Evolutionary conservation across 2,797 vertebrate genomes (phyloP), one percentile per base, ranked within the genome.

Genomic region (Epinephelus coioides): DNA sequence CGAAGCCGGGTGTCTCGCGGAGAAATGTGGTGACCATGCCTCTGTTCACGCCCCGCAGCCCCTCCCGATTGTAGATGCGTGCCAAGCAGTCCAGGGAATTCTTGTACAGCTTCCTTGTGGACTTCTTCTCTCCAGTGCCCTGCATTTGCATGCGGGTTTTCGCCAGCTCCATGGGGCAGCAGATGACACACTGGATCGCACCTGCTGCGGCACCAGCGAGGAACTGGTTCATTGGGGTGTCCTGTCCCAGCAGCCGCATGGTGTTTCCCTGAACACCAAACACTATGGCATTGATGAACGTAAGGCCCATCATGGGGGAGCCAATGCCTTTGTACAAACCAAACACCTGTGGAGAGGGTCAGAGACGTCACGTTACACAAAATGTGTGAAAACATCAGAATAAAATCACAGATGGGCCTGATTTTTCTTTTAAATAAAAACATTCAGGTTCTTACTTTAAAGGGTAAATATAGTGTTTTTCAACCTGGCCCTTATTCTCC

Each of bases 91-190:
- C 97, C 92, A 99, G 90, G 2, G 98, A 98, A 84, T 97, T 99
- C 87, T 97, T 97, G 94, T 99, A 99, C 85, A 96, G 75, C 92
- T 96, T 98, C 0, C 81, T 94, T 5, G 95, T 94, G 0, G 95
- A 93, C 85, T 96, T 95, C 84, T 94, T 97, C 91, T 97, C 95
- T 0, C 98, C 98, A 0, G 96, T 97, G n/a, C 96, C 98, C 89
- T 99, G 98, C 92, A 99, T 95, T 87, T 99, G 98, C 97, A 99
- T 97, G 83, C 98, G 97, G 1, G 98, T 99, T 92, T 99, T 99
- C 23, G 98, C 98, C 91, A 99, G 82, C 84, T 99, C 98, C 97
- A 99, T 98, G 21, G 98, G 98, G 81, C 98, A 99, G 93, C 98
- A 99, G 94, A 99, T 96, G 64, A 98, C 88, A 0, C 96, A 97